Evolutionary conservation across 2,113 vertebrate species (phyloP), one percentile per base, ranked within the genome.

Genomic region (Polypterus bichir): DNA sequence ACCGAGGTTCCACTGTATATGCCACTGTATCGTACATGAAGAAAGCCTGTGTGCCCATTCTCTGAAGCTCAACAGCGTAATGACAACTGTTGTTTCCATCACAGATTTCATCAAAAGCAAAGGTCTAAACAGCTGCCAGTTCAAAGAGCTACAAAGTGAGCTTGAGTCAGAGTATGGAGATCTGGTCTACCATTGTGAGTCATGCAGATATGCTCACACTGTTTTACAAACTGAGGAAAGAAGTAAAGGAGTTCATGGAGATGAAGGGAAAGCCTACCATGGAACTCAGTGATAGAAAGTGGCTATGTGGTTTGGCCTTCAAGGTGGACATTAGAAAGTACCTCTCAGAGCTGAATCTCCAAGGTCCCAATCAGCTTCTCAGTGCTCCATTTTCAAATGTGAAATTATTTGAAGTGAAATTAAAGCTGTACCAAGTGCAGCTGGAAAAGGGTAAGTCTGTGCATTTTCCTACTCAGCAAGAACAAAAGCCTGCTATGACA

Each of bases 291-390:
- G 61, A 75, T 59, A 62, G 44, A 49, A 68, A 69, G 64, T 68
- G 66, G 67, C 59, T 66, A 55, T 70, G 60, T 66, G 68, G 69
- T 69, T 57, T 71, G 47, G 66, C 47, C 2, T 71, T 73, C 54
- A 66, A 67, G 53, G 64, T 68, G 48, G 70, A 74, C 65, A 70
- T 68, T 57, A 70, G 57, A 5, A 64, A 65, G 10, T 63, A 75
- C 54, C 68, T 76, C 7, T 68, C 65, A 64, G 62, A 70, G 64
- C 59, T 77, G 47, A 73, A 74, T 47, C 59, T 74, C 9, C 70
- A 74, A 59, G 66, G 63, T 47, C 66, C 66, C 7, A 73, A 71
- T 66, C 63, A 73, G 64, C 59, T 73, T 62, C 66, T 74, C 27
- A 68, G 62, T 45, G 65, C 66, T 48, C 62, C 68, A n/a, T 48